Evolutionary conservation across 2,113 vertebrate species (phyloP).

Genomic region (Embiotoca jacksoni): DNA sequence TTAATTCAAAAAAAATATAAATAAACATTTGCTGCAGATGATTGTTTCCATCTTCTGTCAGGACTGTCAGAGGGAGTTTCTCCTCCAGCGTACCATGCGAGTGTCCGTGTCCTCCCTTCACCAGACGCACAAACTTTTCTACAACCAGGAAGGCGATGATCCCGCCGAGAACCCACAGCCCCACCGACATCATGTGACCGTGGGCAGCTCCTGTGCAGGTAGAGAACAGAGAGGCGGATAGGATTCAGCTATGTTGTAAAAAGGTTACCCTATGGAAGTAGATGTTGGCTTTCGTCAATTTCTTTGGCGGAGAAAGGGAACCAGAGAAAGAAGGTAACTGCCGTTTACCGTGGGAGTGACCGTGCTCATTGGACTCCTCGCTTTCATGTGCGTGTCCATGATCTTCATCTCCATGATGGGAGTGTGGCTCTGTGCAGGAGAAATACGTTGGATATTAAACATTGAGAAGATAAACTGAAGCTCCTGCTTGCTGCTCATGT

Average conservation of each 20-base stretch:
- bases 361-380: slow-evolving; percentile 74
- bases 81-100: slow-evolving; percentile 50
- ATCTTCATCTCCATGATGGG: slow-evolving; percentile 78
- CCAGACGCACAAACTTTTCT: slow-evolving; percentile 91
- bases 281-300: too few species aligned
- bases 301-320: too few species aligned
- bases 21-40: background rate
- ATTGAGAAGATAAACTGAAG: background rate
- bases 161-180: slow-evolving; percentile 91
- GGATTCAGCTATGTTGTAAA: too few species aligned
- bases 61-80: background rate
- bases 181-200: slow-evolving; percentile 90
- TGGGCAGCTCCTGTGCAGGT: slow-evolving; percentile 83
- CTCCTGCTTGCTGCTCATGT: too few species aligned
- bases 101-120: slow-evolving; percentile 87
- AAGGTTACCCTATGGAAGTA: too few species aligned
- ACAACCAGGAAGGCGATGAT: slow-evolving; percentile 93
- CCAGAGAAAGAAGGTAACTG: background rate
- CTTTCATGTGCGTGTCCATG: slow-evolving; percentile 65
- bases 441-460: background rate
- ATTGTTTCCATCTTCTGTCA: background rate
- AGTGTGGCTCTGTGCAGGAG: slow-evolving; percentile 85
- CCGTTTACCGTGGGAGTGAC: slow-evolving; percentile 83
- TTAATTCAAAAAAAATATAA: background rate
- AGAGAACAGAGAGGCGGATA: background rate